Evolutionary conservation across 2,888 invertebrate species (phyloP).

Genomic region (Lepidonotus clava): DNA sequence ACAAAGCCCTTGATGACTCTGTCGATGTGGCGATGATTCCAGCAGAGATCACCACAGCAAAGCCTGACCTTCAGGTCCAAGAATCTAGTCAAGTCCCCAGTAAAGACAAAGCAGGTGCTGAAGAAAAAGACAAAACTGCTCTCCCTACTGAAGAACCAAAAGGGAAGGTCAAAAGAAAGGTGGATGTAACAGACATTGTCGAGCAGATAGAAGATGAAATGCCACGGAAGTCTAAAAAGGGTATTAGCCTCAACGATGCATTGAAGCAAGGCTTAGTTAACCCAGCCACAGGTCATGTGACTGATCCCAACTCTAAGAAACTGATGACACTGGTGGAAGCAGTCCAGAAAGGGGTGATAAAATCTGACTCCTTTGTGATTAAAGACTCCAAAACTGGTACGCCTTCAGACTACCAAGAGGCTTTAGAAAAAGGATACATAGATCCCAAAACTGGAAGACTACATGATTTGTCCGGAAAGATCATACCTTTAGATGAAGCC

Average conservation of each 20-base stretch:
- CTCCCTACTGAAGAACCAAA: not conserved
- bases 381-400: not conserved
- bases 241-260: not conserved
- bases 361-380: not conserved
- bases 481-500: not conserved
- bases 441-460: not conserved
- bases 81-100: too few relatives aligned
- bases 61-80: too few relatives aligned
- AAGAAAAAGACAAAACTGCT: not conserved
- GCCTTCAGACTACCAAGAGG: not conserved
- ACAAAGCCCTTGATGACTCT: too few relatives aligned
- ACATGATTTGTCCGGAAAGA: not conserved
- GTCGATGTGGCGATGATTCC: not conserved
- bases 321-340: not conserved
- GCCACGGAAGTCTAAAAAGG: not conserved
- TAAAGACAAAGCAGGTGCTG: too few relatives aligned
- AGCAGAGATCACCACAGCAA: too few relatives aligned
- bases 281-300: not conserved
- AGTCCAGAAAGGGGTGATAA: not conserved
- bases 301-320: not conserved
- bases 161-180: not conserved
- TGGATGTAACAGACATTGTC: too few relatives aligned
- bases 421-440: not conserved
- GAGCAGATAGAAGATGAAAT: too few relatives aligned
- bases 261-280: not conserved